These are phyloP conservation scores for Drosophila sechellia DNA, from an alignment of 1,140 invertebrate genomes.

Conservation along the genomic window DNA sequence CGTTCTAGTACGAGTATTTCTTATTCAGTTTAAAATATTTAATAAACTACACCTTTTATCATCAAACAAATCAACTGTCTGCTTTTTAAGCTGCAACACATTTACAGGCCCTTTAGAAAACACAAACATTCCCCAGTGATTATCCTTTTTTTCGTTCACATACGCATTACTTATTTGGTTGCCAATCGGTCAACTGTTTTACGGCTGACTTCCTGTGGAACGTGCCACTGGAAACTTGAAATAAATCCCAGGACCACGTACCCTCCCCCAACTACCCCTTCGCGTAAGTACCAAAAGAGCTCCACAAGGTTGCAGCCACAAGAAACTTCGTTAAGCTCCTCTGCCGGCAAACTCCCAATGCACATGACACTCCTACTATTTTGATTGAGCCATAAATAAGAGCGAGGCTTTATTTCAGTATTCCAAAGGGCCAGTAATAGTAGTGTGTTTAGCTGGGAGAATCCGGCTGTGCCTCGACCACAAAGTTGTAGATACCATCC, in stretches of 20 bases:
- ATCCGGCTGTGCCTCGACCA: constrained; percentile 4
- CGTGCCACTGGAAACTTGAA: constrained; percentile 3
- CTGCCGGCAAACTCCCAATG: constrained; percentile 8
- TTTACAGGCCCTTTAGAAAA: too few species aligned
- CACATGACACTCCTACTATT: constrained; percentile 44
- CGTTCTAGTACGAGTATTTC: too few species aligned
- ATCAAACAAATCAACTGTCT: too few species aligned
- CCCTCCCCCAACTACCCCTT: not conserved
- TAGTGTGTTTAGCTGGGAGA: not conserved
- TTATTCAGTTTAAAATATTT: not conserved
- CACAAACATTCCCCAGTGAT: not conserved
- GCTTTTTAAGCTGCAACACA: too few species aligned
- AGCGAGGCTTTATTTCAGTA: constrained; percentile 23
- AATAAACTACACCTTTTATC: not conserved
- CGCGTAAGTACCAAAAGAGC: not conserved
- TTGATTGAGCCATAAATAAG: constrained; percentile 44
- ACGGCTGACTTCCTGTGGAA: constrained; percentile 10
- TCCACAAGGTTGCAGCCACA: constrained; percentile 13
- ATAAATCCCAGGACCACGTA: constrained; percentile 19
- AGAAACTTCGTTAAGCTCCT: constrained; percentile 8
- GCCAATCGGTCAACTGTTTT: constrained; percentile 43
- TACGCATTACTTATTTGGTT: constrained; percentile 28
- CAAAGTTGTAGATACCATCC: not conserved
- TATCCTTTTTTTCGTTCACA: not conserved
- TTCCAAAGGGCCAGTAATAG: not conserved